Percentiles rank a stretch among this genome's conserved stretches.
Conservation (phyloP, 2,113 vertebrate genomes). For the Benitochromis conjunctus region DNA sequence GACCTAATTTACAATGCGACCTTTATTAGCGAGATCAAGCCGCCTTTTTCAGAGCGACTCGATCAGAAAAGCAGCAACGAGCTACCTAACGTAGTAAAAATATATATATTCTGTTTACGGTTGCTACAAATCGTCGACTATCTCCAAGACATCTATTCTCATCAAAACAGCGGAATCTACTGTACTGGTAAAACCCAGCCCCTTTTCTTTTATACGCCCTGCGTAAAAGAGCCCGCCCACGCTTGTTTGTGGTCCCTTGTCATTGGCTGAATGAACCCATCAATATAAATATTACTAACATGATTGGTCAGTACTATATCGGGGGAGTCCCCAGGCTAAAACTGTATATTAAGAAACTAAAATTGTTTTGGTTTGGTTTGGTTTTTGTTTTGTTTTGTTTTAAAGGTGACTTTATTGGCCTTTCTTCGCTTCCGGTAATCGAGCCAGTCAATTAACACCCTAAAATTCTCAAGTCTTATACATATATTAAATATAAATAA, state of each 20-base stretch:
- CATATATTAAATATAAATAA: not conserved
- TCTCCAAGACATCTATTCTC: not conserved
- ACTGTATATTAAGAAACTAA: not conserved
- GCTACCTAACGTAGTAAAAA: not conserved
- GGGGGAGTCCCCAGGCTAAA: not conserved
- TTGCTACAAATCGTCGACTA: not conserved
- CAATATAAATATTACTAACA: not conserved
- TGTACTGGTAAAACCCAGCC: not conserved
- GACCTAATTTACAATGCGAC: conserved; percentile 43
- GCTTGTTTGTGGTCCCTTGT: not conserved
- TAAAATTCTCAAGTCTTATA: not conserved
- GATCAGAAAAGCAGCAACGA: conserved; percentile 32
- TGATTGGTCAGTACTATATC: conserved; percentile 22
- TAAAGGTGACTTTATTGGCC: not conserved
- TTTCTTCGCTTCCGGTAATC: not conserved
- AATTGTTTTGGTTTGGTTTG: not conserved
- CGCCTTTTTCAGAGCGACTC: conserved; percentile 65
- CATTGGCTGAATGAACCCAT: conserved; percentile 22
- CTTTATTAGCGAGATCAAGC: conserved; percentile 54
- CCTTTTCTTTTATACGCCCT: not conserved
- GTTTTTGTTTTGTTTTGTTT: not conserved
- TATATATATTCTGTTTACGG: not conserved
- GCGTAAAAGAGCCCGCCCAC: not conserved
- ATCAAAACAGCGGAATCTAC: conserved; percentile 38
- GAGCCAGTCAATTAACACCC: not conserved